A percentile compares a stretch with the other conserved stretches of the same genome.
Conservation (phyloP, 2,113 vertebrate genomes). For the Grammatotria lemairii region DNA sequence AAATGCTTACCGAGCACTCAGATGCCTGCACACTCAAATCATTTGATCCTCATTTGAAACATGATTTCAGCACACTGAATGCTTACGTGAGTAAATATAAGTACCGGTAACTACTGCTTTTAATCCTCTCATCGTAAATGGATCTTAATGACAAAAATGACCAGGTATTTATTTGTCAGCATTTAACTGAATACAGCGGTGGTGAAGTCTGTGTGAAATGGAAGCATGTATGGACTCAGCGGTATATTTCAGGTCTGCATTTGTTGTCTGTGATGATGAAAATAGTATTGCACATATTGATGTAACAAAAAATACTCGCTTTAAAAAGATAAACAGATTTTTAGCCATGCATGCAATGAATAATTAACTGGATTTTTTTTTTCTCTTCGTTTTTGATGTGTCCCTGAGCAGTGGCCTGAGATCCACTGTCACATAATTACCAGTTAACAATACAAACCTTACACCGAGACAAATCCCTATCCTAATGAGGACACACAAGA, state of each 20-base stretch:
- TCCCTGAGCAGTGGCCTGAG: background rate
- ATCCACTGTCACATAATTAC: background rate
- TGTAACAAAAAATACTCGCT: background rate
- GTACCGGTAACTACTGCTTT: background rate
- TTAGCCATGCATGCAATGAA: background rate
- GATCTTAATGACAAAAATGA: background rate
- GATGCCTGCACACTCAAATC: conserved; percentile 18
- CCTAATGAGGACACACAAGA: background rate
- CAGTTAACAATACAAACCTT: background rate
- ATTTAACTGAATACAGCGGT: background rate
- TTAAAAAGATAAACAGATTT: background rate
- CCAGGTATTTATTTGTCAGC: background rate
- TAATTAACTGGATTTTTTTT: background rate
- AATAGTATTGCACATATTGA: background rate
- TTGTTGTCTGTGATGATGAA: background rate
- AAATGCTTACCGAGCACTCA: conserved; percentile 48
- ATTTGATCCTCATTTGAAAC: background rate
- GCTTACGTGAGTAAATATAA: background rate
- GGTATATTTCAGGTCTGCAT: background rate
- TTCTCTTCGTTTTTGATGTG: background rate
- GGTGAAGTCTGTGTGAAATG: background rate
- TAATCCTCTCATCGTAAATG: background rate
- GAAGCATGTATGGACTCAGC: background rate
- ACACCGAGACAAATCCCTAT: background rate
- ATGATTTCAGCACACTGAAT: background rate